A percentile compares a stretch with the other conserved stretches of the same genome.
These are phyloP conservation scores for Cartodere bifasciata DNA, from an alignment of 2,888 invertebrate genomes.

Conservation along the genomic window DNA sequence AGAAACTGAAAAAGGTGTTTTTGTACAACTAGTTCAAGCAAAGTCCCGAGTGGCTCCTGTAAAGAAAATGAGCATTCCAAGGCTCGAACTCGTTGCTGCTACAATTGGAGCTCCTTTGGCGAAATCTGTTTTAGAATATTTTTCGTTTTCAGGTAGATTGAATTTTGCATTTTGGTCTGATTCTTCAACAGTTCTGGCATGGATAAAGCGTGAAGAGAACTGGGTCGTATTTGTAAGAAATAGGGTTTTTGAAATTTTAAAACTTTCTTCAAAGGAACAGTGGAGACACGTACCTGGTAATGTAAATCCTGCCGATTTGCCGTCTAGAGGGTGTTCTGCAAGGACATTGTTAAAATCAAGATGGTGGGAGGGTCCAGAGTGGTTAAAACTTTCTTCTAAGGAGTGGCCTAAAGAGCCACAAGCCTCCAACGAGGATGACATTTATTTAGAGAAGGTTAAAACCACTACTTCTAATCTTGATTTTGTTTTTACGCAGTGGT, in stretches of 20 bases:
- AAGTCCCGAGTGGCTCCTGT: too few species aligned
- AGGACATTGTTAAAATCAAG: constrained; percentile 14
- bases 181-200: constrained; percentile 17
- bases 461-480: too few species aligned
- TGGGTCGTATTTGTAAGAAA: constrained; percentile 20
- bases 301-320: constrained; percentile 21
- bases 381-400: constrained; percentile 15
- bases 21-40: too few species aligned
- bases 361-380: constrained; percentile 23
- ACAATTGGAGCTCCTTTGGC: too few species aligned
- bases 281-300: constrained; percentile 21
- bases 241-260: constrained; percentile 18
- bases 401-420: constrained; percentile 16
- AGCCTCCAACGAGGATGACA: too few species aligned
- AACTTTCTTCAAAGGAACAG: constrained; percentile 10
- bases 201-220: constrained; percentile 15
- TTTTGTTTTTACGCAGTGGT: too few species aligned
- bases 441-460: too few species aligned
- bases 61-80: too few species aligned
- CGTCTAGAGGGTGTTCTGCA: constrained; percentile 19
- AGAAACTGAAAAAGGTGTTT: too few species aligned
- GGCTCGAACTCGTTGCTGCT: too few species aligned
- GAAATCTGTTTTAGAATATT: too few species aligned
- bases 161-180: constrained; percentile 22
- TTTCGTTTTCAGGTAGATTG: too few species aligned